Conservation (phyloP, 2,888 invertebrate species). For the Drosophila affinis region DNA sequence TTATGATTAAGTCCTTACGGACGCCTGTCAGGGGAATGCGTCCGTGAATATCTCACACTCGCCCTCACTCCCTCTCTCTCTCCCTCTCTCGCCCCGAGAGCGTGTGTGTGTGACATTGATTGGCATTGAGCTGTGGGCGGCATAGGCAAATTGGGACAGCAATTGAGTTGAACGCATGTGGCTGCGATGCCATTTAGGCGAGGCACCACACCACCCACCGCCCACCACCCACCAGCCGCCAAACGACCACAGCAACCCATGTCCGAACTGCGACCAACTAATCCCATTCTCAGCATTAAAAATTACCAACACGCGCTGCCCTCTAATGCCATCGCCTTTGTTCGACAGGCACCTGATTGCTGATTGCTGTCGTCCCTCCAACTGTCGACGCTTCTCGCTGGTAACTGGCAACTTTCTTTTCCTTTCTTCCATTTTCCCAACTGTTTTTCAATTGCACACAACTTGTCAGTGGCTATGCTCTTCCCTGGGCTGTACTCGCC, state of each 20-base stretch:
- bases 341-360: slow-evolving; percentile 27
- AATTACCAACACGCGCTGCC: slow-evolving; percentile 44
- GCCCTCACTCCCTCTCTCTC: no score
- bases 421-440: slow-evolving; percentile 4
- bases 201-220: no score
- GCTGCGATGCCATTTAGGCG: slow-evolving; percentile 29
- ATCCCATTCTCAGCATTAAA: slow-evolving; percentile 46
- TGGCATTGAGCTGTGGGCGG: slow-evolving; percentile 34
- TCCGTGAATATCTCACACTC: slow-evolving; percentile 18
- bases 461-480: slow-evolving; percentile 24
- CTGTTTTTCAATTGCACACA: slow-evolving; percentile 39
- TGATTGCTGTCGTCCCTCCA: slow-evolving; percentile 9
- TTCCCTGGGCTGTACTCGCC: slow-evolving; percentile 16
- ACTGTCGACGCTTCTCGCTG: slow-evolving; percentile 12
- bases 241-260: no score
- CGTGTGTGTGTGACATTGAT: slow-evolving; percentile 39
- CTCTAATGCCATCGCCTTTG: slow-evolving; percentile 46
- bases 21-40: slow-evolving; percentile 44
- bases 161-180: slow-evolving; percentile 49
- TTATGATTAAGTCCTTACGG: slow-evolving; percentile 53
- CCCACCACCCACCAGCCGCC: no score
- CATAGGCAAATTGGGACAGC: slow-evolving; percentile 36
- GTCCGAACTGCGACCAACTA: slow-evolving; percentile 13
- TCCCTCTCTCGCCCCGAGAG: neutral
- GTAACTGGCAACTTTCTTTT: neutral